Base-by-base conservation (phyloP, 2,113 vertebrate genomes). In the Urocynchramus pylzowi region DNA sequence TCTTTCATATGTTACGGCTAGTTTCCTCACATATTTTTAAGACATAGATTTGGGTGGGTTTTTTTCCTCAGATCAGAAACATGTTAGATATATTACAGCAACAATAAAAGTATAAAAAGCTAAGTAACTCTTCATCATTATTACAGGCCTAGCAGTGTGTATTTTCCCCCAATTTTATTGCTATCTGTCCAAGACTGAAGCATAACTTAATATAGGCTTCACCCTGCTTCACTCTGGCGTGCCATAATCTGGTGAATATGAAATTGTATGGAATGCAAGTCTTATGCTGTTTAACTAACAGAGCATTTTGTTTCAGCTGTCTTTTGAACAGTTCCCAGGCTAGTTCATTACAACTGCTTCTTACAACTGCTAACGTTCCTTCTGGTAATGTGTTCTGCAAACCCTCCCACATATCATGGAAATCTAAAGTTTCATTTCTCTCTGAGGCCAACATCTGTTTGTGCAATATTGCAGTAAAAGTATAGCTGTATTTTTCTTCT, bases 281-380 rank as follows among this genome's bases (percentile, higher is more conserved):
- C 71, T 47, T 92, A 47, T 57, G 69, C 73, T 74, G 64, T 93
- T 95, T 97, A 93, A 94, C 71, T 91, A 81, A 79, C 74, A 88
- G 78, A 75, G 60, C 77, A 75, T 95, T 97, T 96, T 93, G 93
- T 97, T 96, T 91, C 81, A 84, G 47, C 81, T 95, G 93, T 88
- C 92, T 96, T 92, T 93, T 91, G 79, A 91, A 93, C 64, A 92
- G 94, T 96, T 97, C 96, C 94, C 96, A 94, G 87, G 88, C 87
- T 95, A 93, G 91, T 90, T 96, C 95, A 79, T 97, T 97, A 91
- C 1, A 2, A 85, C 57, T 86, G 31, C 70, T 65, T 83, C 83
- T 89, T 79, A 71, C 35, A 89, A 84, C 63, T 92, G 78, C 80
- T 97, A 67, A 28, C 85, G 65, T 87, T 94, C 82, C 71, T 92